Evolutionary conservation across 2,888 invertebrate species (phyloP).

Genomic region (Anodontia alba): DNA sequence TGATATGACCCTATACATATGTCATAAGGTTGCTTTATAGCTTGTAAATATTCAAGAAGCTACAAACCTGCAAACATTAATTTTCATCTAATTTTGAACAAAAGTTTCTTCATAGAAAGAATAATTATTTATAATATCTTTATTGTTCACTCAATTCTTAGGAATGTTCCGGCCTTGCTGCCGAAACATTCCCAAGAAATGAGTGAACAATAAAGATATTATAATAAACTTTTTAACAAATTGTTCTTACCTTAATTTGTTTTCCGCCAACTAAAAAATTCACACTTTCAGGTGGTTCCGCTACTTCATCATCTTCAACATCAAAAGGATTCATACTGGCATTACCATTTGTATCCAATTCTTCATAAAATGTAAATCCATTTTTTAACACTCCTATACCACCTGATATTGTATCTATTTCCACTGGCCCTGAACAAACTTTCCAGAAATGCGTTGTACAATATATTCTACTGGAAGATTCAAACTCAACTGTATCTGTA

Average conservation of each 20-base stretch:
- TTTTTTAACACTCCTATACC: slow-evolving; percentile 77
- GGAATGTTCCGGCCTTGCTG: no score
- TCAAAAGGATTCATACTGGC: slow-evolving; percentile 56
- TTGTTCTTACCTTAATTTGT: slow-evolving; percentile 60
- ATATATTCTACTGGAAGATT: slow-evolving; percentile 75
- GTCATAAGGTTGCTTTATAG: no score
- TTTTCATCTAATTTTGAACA: no score
- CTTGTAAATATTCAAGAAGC: no score
- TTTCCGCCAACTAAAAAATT: slow-evolving; percentile 58
- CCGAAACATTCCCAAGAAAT: no score
- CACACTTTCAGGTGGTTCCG: slow-evolving; percentile 27
- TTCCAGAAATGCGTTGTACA: slow-evolving; percentile 79
- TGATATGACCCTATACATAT: no score
- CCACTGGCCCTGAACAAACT: slow-evolving; percentile 77
- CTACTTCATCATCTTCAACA: slow-evolving; percentile 30
- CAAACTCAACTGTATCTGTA: slow-evolving; percentile 79
- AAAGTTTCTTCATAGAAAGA: no score
- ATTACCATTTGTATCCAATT: slow-evolving; percentile 55
- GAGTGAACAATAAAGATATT: no score
- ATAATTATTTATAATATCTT: no score
- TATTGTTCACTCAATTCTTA: no score
- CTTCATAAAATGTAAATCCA: slow-evolving; percentile 74
- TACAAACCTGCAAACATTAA: no score
- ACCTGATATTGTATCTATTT: slow-evolving; percentile 81
- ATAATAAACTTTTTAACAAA: no score